Evolutionary conservation across 1,140 invertebrate genomes (phyloP), one percentile per base, ranked within the genome.

Genomic region (Apolygus lucorum): DNA sequence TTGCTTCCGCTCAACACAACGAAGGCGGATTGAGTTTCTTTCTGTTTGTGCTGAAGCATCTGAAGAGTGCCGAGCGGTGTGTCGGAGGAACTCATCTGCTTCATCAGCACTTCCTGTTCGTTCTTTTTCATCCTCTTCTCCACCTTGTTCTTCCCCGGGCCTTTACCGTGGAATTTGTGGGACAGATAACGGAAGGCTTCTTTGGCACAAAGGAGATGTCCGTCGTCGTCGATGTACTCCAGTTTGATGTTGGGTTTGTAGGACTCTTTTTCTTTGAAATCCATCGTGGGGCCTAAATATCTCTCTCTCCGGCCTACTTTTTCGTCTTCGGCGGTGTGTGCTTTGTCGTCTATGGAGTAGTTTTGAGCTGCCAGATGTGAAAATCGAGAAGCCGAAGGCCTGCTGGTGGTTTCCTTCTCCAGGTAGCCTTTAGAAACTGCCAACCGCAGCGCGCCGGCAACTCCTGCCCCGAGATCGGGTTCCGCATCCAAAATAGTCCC

Each of bases 141-240:
- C 52, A 89, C 87, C 81, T 99, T 99, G 82, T 98, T 99, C 79
- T 99, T 99, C 62, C 97, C 96, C 8, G 96, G 95, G 21, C 95
- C 96, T 84, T 99, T 99, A 24, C 98, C 98, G 82, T 99, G 98
- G 79, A 99, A 99, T 80, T 98, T 96, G 78, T 99, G 96, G 21
- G 93, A 96, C 17, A 97, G 81, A 82, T 71, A 93, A 75, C 91
- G 84, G 80, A 99, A 99, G 21, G 98, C 98, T 84, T 99, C 97
- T 79, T 99, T 99, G 27, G 90, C 87, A 74, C 88, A 92, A 67
- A 99, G 83, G 68, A 91, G 84, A 66, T 90, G 85, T 1, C 97
- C 97, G 78, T 92, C 90, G 77, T 98, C 95, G 81, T 99, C 96
- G 70, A 96, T 95, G 77, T 99, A 99, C 76, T 98, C 95, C 72